These are phyloP conservation scores for Typhlichthys subterraneus DNA, from an alignment of 2,797 vertebrate genomes.

Conservation along the genomic window DNA sequence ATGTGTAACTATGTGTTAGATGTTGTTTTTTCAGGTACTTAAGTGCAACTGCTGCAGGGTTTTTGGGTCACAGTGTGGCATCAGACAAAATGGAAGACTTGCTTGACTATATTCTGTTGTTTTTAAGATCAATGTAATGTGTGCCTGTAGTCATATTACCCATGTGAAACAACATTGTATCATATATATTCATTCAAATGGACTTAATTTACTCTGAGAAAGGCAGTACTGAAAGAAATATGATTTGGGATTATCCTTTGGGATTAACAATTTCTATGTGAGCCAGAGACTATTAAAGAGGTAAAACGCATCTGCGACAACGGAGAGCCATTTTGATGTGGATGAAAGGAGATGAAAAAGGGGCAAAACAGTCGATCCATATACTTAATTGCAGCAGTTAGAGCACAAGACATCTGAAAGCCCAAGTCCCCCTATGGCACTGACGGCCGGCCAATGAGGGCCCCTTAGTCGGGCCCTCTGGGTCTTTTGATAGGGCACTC, in stretches of 20 bases:
- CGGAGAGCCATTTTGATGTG: slow-evolving; percentile 54
- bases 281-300: not conserved
- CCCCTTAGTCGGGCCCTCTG: slow-evolving; percentile 64
- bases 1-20: slow-evolving; percentile 32
- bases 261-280: not conserved
- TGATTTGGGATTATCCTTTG: not conserved
- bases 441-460: slow-evolving; percentile 66
- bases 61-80: slow-evolving; percentile 13
- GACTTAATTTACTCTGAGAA: no score
- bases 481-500: slow-evolving; percentile 76
- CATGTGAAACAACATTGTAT: no score
- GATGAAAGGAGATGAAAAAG: slow-evolving; percentile 56
- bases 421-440: slow-evolving; percentile 56
- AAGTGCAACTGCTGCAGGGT: slow-evolving; percentile 6
- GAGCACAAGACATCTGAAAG: slow-evolving; percentile 64
- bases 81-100: not conserved
- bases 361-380: slow-evolving; percentile 56
- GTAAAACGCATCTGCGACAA: slow-evolving; percentile 27
- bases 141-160: no score
- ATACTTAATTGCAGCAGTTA: slow-evolving; percentile 69
- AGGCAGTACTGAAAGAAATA: not conserved
- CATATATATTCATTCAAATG: no score
- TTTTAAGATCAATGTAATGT: not conserved
- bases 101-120: not conserved
- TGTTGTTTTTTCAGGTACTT: slow-evolving; percentile 37